These are phyloP conservation scores for Notothenia rossii DNA, from an alignment of 2,113 vertebrate genomes.

Conservation along the genomic window DNA sequence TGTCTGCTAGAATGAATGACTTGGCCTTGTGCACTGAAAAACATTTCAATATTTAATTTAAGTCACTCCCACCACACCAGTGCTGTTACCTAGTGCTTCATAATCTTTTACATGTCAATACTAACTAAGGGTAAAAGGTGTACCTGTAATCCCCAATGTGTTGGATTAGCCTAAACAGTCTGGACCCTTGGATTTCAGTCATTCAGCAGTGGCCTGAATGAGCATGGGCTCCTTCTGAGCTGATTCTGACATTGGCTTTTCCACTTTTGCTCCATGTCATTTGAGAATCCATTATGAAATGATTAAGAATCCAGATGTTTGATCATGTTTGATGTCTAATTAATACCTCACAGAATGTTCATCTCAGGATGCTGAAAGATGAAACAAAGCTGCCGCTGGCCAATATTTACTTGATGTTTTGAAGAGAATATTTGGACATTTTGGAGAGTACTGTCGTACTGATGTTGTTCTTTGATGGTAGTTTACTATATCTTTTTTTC, in stretches of 20 bases:
- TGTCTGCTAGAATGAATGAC: too few species aligned
- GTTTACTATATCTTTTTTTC: neutral
- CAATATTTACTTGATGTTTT: neutral
- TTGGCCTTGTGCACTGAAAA: too few species aligned
- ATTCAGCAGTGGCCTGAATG: neutral
- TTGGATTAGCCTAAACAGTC: neutral
- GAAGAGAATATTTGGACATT: neutral
- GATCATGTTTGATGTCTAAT: constrained; percentile 28
- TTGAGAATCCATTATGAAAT: constrained; percentile 18
- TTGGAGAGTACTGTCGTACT: neutral
- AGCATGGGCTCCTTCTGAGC: constrained; percentile 8
- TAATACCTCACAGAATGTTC: neutral
- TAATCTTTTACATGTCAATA: neutral
- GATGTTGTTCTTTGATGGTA: neutral
- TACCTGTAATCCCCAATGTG: neutral
- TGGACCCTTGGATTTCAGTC: neutral
- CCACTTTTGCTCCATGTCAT: neutral
- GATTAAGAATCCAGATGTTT: constrained; percentile 13
- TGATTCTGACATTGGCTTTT: constrained; percentile 4
- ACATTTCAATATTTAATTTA: too few species aligned
- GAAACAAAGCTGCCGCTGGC: neutral
- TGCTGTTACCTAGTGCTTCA: neutral
- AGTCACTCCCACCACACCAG: neutral
- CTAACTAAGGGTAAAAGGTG: neutral
- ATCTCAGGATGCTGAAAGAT: constrained; percentile 4